These are phyloP conservation scores for Teleogryllus oceanicus DNA, from an alignment of 2,888 invertebrate genomes.

Conservation along the genomic window DNA sequence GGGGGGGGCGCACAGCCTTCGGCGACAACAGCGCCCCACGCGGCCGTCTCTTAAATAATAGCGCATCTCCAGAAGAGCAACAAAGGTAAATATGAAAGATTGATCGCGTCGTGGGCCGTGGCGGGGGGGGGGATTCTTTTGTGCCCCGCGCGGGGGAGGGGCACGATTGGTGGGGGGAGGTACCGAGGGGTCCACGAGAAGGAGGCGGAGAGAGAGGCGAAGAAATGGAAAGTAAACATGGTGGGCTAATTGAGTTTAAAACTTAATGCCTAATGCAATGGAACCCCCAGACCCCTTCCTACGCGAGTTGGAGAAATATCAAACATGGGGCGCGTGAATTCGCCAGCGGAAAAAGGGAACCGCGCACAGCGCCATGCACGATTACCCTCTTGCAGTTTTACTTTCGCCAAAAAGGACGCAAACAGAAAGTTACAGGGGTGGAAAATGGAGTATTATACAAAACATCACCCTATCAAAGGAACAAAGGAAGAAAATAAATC, in stretches of 20 bases:
- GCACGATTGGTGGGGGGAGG: background rate
- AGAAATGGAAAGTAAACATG: conserved; percentile 18
- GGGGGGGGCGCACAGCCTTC: too few species aligned
- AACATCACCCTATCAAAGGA: background rate
- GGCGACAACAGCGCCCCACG: background rate
- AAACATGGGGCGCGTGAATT: background rate
- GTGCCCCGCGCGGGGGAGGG: background rate
- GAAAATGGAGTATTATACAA: background rate
- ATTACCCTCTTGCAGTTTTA: background rate
- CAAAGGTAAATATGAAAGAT: conserved; percentile 9
- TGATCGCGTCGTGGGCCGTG: background rate
- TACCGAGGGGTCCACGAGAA: background rate
- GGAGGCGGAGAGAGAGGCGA: background rate
- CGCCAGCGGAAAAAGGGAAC: background rate
- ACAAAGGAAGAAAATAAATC: background rate
- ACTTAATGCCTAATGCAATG: conserved; percentile 18
- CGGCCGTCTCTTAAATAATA: background rate
- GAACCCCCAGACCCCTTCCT: background rate
- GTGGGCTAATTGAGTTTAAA: conserved; percentile 6
- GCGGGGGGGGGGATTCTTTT: background rate
- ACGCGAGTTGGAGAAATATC: background rate
- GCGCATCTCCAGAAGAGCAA: background rate
- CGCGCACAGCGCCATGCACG: background rate
- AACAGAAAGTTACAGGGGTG: background rate
- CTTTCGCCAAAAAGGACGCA: background rate